Conservation (phyloP, 2,797 vertebrate genomes). For the Artibeus jamaicensis region DNA sequence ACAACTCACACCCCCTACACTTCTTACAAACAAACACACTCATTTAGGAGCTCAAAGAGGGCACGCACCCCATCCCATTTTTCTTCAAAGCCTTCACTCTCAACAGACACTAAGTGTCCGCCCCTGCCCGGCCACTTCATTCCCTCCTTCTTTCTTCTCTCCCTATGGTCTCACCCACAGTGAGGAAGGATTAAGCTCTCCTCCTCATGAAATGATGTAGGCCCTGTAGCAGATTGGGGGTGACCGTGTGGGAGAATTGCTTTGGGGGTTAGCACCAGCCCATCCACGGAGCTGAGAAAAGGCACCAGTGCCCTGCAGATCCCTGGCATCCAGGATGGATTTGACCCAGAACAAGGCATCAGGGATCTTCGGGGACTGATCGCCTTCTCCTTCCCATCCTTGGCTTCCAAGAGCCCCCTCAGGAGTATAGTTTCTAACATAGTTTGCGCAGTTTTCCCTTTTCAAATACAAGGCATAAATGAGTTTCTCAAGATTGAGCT, state of each 20-base stretch:
- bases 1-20: too few species aligned
- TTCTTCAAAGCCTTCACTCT: not conserved
- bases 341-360: not conserved
- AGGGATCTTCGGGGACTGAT: not conserved
- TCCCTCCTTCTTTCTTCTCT: not conserved
- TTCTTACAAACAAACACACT: not conserved
- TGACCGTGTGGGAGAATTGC: not conserved
- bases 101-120: not conserved
- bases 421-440: not conserved
- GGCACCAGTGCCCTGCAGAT: not conserved
- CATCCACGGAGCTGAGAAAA: not conserved
- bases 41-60: not conserved
- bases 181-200: not conserved
- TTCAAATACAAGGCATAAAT: conserved; percentile 22
- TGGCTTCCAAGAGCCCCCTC: not conserved
- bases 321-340: not conserved
- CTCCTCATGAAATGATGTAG: not conserved
- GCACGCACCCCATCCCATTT: not conserved
- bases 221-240: not conserved
- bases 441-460: not conserved
- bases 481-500: conserved; percentile 36
- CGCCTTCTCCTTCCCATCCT: not conserved
- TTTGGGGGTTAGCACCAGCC: not conserved
- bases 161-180: not conserved
- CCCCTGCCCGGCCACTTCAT: not conserved